These are phyloP conservation scores for Sapajus apella DNA, from an alignment of 2,113 vertebrate species.

Conservation along the genomic window DNA sequence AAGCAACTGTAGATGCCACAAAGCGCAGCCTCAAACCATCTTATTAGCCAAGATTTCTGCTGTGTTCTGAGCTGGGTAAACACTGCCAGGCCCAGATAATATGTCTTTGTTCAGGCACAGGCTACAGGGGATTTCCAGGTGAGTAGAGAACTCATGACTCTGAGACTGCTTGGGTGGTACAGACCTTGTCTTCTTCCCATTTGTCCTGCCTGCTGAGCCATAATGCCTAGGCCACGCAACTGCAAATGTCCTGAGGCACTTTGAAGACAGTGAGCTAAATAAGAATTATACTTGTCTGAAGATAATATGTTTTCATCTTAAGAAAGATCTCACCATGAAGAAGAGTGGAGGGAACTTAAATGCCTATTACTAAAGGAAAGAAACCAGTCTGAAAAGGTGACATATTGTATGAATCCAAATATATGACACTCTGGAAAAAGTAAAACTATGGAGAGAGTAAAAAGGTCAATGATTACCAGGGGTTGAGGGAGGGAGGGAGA, in stretches of 20 bases:
- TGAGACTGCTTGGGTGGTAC: not conserved
- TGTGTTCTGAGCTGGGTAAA: not conserved
- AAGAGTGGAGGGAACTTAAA: not conserved
- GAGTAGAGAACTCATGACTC: not conserved
- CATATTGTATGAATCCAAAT: too few species aligned
- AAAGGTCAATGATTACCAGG: not conserved
- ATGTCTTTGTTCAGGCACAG: slow-evolving; percentile 21
- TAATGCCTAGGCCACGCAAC: too few species aligned
- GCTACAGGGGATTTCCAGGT: not conserved
- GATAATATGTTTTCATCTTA: not conserved
- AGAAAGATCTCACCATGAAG: not conserved
- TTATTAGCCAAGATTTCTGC: not conserved
- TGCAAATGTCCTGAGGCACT: slow-evolving; percentile 6
- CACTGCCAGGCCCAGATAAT: not conserved
- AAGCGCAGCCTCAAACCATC: not conserved
- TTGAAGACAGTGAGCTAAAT: not conserved
- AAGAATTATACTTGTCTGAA: slow-evolving; percentile 13
- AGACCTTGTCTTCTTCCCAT: not conserved
- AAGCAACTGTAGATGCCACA: not conserved
- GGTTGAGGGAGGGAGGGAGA: too few species aligned
- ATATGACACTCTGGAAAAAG: too few species aligned
- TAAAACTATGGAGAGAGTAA: not conserved
- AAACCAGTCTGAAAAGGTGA: not conserved
- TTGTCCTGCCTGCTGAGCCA: not conserved
- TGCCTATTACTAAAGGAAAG: not conserved